A percentile compares a stretch with the other conserved stretches of the same genome.
Conservation (phyloP, 2,888 invertebrate genomes). For the Stegana nigrithorax region DNA sequence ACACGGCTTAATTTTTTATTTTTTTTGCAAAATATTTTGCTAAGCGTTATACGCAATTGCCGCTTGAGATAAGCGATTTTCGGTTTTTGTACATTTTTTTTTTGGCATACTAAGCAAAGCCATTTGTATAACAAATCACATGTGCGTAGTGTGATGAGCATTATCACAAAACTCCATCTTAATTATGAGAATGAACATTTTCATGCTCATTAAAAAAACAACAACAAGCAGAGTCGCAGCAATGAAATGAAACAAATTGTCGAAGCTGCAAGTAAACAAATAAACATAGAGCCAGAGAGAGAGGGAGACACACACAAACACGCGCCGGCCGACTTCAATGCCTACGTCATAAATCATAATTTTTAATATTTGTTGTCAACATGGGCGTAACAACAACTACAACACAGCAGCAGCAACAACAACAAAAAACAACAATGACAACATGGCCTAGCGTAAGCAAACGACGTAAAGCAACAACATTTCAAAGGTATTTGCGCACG, state of each 20-base stretch:
- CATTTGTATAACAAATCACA: too few species aligned
- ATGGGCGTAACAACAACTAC: conserved; percentile 59
- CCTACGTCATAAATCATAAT: conserved; percentile 59
- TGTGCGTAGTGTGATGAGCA: conserved; percentile 25
- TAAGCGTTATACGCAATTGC: too few species aligned
- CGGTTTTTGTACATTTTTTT: too few species aligned
- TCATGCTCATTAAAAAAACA: too few species aligned
- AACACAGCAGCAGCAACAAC: conserved; percentile 37
- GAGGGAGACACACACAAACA: background rate
- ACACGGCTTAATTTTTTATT: too few species aligned
- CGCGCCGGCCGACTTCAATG: background rate
- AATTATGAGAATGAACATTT: conserved; percentile 48
- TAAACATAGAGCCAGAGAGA: background rate
- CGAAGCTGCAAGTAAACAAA: background rate
- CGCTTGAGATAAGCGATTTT: too few species aligned
- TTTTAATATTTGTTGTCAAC: conserved; percentile 61
- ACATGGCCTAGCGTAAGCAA: conserved; percentile 14
- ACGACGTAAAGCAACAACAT: conserved; percentile 2
- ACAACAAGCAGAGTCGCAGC: background rate
- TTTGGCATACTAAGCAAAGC: too few species aligned
- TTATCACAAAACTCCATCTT: conserved; percentile 41
- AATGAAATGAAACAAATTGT: background rate
- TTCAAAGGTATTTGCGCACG: conserved; percentile 60
- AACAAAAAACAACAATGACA: conserved; percentile 25
- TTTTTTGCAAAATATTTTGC: too few species aligned